Conservation (phyloP, 2,797 vertebrate genomes). For the Oceanodroma leucorhoa region DNA sequence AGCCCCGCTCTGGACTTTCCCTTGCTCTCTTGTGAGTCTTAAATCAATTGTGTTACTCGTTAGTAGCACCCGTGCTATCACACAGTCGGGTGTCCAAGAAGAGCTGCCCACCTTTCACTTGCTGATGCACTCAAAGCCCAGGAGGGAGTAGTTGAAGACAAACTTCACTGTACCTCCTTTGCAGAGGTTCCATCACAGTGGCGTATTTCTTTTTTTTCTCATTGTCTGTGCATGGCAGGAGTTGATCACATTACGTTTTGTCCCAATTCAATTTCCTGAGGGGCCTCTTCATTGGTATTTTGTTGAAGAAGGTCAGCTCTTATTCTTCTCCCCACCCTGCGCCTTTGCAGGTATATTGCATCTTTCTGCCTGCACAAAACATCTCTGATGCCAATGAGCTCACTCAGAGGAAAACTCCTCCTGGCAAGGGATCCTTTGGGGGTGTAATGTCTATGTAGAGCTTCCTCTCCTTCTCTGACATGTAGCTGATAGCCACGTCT, state of each 20-base stretch:
- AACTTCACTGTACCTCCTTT: neutral
- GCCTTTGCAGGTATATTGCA: neutral
- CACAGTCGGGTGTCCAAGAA: neutral
- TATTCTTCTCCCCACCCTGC: neutral
- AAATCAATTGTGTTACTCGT: neutral
- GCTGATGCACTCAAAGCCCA: neutral
- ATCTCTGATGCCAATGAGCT: neutral
- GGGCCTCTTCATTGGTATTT: neutral
- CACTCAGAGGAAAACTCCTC: neutral
- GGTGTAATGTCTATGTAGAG: neutral
- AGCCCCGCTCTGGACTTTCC: constrained; percentile 59
- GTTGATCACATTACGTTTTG: neutral
- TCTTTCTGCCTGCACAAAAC: neutral
- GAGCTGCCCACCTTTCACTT: neutral
- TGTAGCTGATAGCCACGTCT: neutral
- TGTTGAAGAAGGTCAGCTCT: neutral
- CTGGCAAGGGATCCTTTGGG: neutral
- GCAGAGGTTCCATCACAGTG: neutral
- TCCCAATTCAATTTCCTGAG: neutral
- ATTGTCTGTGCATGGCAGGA: neutral
- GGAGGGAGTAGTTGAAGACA: neutral
- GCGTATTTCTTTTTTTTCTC: neutral
- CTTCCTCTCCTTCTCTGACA: neutral
- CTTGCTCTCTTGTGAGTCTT: constrained; percentile 4
- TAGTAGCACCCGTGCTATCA: neutral